Percentiles rank a stretch among this genome's conserved stretches.
Evolutionary conservation across 2,113 vertebrate genomes (phyloP).

Genomic region (Zeus faber): DNA sequence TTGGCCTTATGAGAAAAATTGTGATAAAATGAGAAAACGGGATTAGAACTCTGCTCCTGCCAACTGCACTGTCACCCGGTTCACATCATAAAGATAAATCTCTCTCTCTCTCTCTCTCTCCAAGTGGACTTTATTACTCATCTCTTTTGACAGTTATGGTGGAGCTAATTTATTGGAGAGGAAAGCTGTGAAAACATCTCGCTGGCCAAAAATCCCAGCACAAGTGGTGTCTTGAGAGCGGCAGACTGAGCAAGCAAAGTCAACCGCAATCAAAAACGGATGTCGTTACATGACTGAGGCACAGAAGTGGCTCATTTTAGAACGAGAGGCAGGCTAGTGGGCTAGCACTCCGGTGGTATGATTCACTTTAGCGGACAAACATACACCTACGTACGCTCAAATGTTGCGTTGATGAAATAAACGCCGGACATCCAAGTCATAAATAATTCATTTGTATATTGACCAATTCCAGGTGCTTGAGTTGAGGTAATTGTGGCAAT

Average conservation of each 20-base stretch:
- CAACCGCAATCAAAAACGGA: background rate
- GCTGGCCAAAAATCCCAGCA: background rate
- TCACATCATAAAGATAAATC: slow-evolving; percentile 8
- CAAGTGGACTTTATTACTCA: slow-evolving; percentile 2
- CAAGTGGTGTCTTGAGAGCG: background rate
- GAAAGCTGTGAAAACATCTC: background rate
- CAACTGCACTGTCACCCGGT: slow-evolving; percentile 18
- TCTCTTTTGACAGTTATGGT: background rate
- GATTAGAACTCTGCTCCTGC: too few species aligned
- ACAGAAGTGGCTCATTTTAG: background rate
- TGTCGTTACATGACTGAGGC: background rate
- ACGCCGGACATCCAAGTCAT: too few species aligned
- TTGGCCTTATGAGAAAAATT: too few species aligned
- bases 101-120: slow-evolving; percentile 25
- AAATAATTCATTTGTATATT: too few species aligned
- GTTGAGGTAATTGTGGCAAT: too few species aligned
- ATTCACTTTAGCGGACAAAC: too few species aligned
- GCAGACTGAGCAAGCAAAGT: background rate
- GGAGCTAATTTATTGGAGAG: background rate
- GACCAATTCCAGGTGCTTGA: too few species aligned
- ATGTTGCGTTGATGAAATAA: too few species aligned
- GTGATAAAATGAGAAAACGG: too few species aligned
- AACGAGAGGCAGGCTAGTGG: too few species aligned
- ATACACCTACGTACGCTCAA: too few species aligned
- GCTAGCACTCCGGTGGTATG: too few species aligned